Base-by-base conservation (phyloP, 2,888 invertebrate species). In the Erpobdella octoculata region DNA sequence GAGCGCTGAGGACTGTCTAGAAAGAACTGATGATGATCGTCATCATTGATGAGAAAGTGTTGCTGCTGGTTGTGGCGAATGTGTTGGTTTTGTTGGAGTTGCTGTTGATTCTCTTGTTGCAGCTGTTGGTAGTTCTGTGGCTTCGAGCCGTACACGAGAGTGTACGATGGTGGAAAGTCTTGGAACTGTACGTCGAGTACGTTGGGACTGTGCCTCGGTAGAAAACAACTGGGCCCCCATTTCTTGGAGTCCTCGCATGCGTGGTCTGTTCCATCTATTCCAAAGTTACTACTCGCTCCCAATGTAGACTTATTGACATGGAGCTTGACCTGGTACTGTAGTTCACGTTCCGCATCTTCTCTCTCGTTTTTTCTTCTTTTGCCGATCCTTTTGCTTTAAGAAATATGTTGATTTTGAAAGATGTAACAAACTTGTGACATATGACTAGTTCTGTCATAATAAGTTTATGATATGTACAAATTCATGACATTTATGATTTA, bases 111-210 rank as follows among this genome's bases (percentile, higher is more conserved):
- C 46, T 41, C 12, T 58, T 62, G 62, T 21, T 62, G 62, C 28
- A 62, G 62, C 18, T 62, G 62, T 62, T 62, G 62, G 18, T 62
- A 62, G 35, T 35, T 35, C 35, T 62, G 62, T 33, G 31, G 28
- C 1, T 21, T 21, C 1, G 28, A 21, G 8, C 53, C 53, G 53
- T 53, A 53, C 21, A 53, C 28, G 53, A 53, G 5, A 8, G 28
- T 21, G 8, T 53, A 25, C 15, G 53, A 53, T 15, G 21, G 53
- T 1, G 53, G 21, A 1, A 28, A 4, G 21, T 53, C n/a, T n/a
- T n/a, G n/a, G n/a, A n/a, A n/a, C n/a, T n/a, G n/a, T n/a, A n/a
- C n/a, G n/a, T n/a, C n/a, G n/a, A n/a, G n/a, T n/a, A n/a, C n/a
- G n/a, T n/a, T n/a, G n/a, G n/a, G n/a, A n/a, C 28, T 21, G 53